These are phyloP conservation scores for Camelus dromedarius DNA, from an alignment of 2,113 vertebrate species.

Conservation along the genomic window DNA sequence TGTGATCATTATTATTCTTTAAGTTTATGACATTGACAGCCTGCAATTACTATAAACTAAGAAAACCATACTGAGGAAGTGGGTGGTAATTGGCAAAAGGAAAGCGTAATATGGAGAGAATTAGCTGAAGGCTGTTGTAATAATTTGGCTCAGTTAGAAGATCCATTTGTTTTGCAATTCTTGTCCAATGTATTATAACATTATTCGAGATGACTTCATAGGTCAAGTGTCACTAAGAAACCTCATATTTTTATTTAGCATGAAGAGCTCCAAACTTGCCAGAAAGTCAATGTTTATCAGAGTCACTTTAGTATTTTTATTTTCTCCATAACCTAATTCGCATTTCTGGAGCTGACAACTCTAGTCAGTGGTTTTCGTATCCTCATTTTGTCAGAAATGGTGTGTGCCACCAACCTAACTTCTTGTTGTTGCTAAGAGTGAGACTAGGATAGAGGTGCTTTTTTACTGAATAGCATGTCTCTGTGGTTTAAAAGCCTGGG, in stretches of 20 bases:
- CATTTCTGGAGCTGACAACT: conserved; percentile 65
- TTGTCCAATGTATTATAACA: conserved; percentile 82
- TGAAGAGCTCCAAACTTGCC: conserved; percentile 75
- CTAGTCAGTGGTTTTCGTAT: conserved; percentile 58
- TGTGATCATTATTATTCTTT: conserved; percentile 55
- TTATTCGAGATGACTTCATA: conserved; percentile 86
- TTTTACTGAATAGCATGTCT: neutral
- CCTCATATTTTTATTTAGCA: conserved; percentile 83
- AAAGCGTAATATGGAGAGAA: conserved; percentile 79
- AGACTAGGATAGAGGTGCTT: neutral
- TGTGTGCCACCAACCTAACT: neutral
- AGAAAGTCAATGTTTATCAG: conserved; percentile 85
- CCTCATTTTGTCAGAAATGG: conserved; percentile 39
- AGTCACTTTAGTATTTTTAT: conserved; percentile 76
- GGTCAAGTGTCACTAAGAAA: conserved; percentile 84
- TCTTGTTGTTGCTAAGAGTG: conserved; percentile 13
- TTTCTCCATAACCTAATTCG: conserved; percentile 78
- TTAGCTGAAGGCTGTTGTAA: conserved; percentile 82
- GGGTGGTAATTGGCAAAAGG: conserved; percentile 67
- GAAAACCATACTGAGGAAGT: conserved; percentile 57
- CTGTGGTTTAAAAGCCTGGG: neutral
- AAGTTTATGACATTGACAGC: conserved; percentile 62
- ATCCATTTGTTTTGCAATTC: conserved; percentile 83
- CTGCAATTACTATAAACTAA: conserved; percentile 50
- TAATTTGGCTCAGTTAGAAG: conserved; percentile 73